Evolutionary conservation across 2,113 vertebrate genomes (phyloP), one percentile per base, ranked within the genome.

Genomic region (Paracanthobrama guichenoti): DNA sequence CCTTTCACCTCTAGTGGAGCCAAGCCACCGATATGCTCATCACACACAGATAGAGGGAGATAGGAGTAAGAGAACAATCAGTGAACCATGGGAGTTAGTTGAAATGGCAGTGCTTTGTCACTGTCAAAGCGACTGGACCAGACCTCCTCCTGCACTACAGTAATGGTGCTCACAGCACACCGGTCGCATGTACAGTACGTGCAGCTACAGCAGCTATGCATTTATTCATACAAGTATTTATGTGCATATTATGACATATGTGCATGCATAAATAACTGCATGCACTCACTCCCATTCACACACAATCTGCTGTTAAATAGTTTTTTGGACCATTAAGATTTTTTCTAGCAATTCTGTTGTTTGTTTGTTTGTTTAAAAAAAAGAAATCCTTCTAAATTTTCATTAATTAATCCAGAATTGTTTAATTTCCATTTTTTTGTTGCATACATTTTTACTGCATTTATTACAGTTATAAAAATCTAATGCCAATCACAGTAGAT

Each of bases 91-190:
- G 87, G 86, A 88, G 90, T 78, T 79, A 64, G 69, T 84, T 87
- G 83, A 88, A 92, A 91, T 90, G 75, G 83, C 87, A 80, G 75
- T 64, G 82, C 85, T 92, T 88, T 91, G 85, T 93, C 89, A 90
- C 86, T 91, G 91, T 90, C 92, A 82, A 71, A 31, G 35, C 8
- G 48, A 71, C 64, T 26, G 28, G 14, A 53, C 31, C 81, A 73
- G 67, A 55, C 35, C 76, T 79, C 77, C 72, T 64, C 42, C 57
- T 64, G 50, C 3, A 8, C 13, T 72, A 60, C 59, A 72, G 53
- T 75, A 69, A 55, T 64, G 42, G 12, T 14, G 55, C 13, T 73
- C 66, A 59, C 74, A 22, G 69, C 66, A 24, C 79, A 69, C 12
- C 0, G 48, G 4, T 24, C 12, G 28, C 50, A 35, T 35, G 18